Evolutionary conservation across 2,888 invertebrate genomes (phyloP).

Genomic region (Autographa gamma): DNA sequence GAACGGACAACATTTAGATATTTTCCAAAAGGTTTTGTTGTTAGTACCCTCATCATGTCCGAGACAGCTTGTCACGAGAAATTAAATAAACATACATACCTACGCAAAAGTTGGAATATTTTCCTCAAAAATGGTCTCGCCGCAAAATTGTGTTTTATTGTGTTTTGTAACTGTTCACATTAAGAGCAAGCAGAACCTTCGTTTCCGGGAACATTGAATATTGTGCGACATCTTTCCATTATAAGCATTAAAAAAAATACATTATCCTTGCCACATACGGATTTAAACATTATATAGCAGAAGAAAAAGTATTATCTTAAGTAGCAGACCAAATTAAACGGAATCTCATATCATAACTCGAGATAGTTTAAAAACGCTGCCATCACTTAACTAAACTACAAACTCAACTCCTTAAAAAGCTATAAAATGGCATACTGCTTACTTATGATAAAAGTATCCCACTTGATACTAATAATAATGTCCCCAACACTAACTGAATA

Average conservation of each 20-base stretch:
- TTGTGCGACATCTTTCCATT: neutral
- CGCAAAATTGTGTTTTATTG: constrained; percentile 34
- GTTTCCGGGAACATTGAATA: constrained; percentile 21
- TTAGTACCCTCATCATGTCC: constrained; percentile 58
- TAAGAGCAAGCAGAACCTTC: constrained; percentile 18
- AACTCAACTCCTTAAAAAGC: neutral
- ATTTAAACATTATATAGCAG: neutral
- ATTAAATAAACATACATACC: constrained; percentile 62
- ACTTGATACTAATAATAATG: neutral
- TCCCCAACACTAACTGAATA: neutral
- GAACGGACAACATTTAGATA: constrained; percentile 60
- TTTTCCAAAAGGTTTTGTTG: constrained; percentile 60
- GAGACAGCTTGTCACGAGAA: constrained; percentile 60
- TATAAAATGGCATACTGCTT: neutral
- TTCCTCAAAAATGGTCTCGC: constrained; percentile 42
- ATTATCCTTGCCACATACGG: neutral
- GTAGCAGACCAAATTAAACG: too few relatives aligned
- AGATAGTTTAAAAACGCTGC: too few relatives aligned
- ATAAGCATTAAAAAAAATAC: neutral
- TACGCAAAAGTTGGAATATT: constrained; percentile 47
- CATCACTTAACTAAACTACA: neutral
- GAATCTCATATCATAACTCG: too few relatives aligned
- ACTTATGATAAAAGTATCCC: constrained; percentile 1
- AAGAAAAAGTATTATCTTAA: too few relatives aligned
- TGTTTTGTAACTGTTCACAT: constrained; percentile 28